These are phyloP conservation scores for Trichomalopsis sarcophagae DNA, from an alignment of 1,140 invertebrate species.

Conservation along the genomic window DNA sequence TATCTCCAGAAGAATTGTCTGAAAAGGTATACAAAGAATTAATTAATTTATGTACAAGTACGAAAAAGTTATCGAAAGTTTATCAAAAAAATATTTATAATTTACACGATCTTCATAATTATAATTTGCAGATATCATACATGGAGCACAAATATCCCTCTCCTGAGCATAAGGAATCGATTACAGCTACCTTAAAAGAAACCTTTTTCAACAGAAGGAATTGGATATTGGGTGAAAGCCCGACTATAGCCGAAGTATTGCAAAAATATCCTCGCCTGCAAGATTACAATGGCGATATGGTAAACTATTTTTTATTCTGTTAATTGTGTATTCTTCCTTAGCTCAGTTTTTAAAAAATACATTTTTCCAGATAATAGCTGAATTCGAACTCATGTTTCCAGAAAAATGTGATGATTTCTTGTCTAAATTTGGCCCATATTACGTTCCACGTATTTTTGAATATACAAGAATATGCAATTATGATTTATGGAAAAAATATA, in stretches of 20 bases:
- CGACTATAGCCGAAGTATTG: constrained; percentile 21
- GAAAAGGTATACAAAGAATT: neutral
- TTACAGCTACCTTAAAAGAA: neutral
- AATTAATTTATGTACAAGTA: neutral
- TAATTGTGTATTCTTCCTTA: neutral
- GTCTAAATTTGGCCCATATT: constrained; percentile 35
- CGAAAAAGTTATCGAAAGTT: too few species aligned
- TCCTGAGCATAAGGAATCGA: neutral
- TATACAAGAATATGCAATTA: neutral
- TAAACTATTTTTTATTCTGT: constrained; percentile 35
- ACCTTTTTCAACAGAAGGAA: neutral
- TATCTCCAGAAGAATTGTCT: neutral
- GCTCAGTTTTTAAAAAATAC: neutral
- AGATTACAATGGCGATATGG: constrained; percentile 50
- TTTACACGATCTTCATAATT: neutral
- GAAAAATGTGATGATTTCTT: constrained; percentile 42
- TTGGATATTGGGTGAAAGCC: neutral
- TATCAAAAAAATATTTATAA: too few species aligned
- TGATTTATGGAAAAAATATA: neutral
- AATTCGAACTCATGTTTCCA: constrained; percentile 43
- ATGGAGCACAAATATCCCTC: neutral
- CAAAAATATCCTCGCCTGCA: constrained; percentile 41
- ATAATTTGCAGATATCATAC: neutral
- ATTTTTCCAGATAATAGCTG: constrained; percentile 41
- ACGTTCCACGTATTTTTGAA: constrained; percentile 8